Evolutionary conservation across 2,888 invertebrate species (phyloP).

Genomic region (Leucania comma): DNA sequence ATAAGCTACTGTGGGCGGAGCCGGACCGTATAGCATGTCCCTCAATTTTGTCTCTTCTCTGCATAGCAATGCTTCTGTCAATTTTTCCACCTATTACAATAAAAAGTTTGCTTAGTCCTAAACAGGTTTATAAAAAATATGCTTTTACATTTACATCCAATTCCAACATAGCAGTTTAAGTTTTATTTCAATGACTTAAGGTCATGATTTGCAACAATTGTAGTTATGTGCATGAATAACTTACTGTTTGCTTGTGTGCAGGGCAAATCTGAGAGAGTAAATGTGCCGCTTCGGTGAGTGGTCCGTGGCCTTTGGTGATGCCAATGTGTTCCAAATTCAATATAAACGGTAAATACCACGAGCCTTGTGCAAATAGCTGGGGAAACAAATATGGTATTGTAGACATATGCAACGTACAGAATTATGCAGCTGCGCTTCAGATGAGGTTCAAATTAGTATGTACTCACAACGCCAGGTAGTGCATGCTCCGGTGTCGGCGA

Average conservation of each 20-base stretch:
- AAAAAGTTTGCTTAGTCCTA: constrained; percentile 6
- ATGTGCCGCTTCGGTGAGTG: constrained; percentile 96
- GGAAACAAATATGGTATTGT: constrained; percentile 52
- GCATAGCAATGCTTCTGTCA: constrained; percentile 85
- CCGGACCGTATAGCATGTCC: constrained; percentile 86
- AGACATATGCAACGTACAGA: neutral
- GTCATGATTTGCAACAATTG: neutral
- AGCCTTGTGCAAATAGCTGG: constrained; percentile 95
- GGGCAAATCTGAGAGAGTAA: constrained; percentile 95
- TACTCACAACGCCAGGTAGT: constrained; percentile 96
- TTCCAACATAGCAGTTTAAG: too few species aligned
- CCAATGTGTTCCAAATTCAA: constrained; percentile 97
- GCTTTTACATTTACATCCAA: neutral
- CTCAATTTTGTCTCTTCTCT: constrained; percentile 84
- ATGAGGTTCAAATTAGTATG: neutral
- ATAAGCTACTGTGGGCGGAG: constrained; percentile 88
- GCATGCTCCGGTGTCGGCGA: constrained; percentile 97
- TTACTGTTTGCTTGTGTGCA: constrained; percentile 92
- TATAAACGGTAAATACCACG: constrained; percentile 95
- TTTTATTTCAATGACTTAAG: too few species aligned
- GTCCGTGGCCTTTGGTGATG: constrained; percentile 94
- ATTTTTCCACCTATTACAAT: constrained; percentile 80
- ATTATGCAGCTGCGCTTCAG: neutral
- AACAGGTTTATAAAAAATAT: neutral
- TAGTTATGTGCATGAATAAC: constrained; percentile 37